Evolutionary conservation across 2,797 vertebrate species (phyloP).

Genomic region (Craterocephalus amniculus): DNA sequence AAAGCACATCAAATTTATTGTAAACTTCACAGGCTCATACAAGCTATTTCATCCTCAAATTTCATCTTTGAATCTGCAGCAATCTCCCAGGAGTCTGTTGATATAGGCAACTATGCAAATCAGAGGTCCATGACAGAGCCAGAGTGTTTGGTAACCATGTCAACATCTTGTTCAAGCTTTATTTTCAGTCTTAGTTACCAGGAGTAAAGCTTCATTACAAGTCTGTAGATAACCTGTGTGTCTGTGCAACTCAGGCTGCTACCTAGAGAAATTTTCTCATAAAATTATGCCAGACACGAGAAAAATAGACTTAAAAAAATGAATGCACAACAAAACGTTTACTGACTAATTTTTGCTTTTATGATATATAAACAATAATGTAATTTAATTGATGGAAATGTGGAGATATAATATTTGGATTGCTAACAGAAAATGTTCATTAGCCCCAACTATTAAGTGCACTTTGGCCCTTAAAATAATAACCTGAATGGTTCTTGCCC

Average conservation of each 20-base stretch:
- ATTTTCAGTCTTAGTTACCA: neutral
- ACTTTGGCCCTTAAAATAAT: neutral
- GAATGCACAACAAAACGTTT: neutral
- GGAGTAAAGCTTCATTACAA: neutral
- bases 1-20: neutral
- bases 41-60: neutral
- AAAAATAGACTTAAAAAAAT: neutral
- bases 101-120: neutral
- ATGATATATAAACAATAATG: slow-evolving; percentile 3
- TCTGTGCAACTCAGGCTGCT: neutral
- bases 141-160: neutral
- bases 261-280: neutral
- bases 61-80: neutral
- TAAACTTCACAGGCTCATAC: neutral
- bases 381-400: slow-evolving; percentile 1
- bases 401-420: slow-evolving; percentile 1
- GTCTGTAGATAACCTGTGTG: neutral
- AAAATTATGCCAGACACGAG: neutral
- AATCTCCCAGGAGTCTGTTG: neutral
- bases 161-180: neutral
- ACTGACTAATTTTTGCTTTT: slow-evolving; percentile 1
- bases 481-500: neutral
- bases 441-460: neutral
- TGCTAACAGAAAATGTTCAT: slow-evolving; percentile 2
- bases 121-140: neutral